Evolutionary conservation across 1,140 invertebrate genomes (phyloP).

Genomic region (Drosophila ananassae): DNA sequence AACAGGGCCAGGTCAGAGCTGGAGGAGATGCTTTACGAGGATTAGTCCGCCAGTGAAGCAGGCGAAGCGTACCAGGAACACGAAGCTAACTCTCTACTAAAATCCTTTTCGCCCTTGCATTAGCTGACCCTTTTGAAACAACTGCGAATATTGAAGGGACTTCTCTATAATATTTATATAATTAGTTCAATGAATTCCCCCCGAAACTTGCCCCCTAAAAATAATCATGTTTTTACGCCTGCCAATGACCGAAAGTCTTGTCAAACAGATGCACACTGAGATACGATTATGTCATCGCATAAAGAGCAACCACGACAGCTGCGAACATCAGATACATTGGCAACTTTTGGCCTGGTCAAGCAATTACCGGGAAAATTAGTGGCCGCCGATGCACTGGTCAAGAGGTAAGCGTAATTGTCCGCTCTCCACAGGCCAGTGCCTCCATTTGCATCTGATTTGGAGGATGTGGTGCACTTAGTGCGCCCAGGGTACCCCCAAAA

Average conservation of each 20-base stretch:
- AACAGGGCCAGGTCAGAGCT: constrained; percentile 27
- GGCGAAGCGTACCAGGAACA: constrained; percentile 62
- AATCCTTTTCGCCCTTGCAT: background rate
- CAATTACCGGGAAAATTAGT: constrained; percentile 57
- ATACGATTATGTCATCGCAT: constrained; percentile 48
- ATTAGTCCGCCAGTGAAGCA: constrained; percentile 42
- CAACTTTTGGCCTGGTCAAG: constrained; percentile 24
- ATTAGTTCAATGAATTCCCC: too few species aligned
- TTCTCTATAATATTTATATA: too few species aligned
- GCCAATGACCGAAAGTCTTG: constrained; percentile 46
- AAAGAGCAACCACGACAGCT: constrained; percentile 15
- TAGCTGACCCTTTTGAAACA: too few species aligned
- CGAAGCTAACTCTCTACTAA: constrained; percentile 4
- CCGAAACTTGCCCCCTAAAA: too few species aligned
- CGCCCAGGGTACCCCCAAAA: constrained; percentile 18
- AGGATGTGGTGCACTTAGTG: constrained; percentile 55
- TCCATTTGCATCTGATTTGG: constrained; percentile 35
- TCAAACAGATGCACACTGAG: constrained; percentile 22
- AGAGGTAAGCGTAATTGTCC: constrained; percentile 46
- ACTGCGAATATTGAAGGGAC: background rate
- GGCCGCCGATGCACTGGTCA: constrained; percentile 22
- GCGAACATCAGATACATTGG: constrained; percentile 19
- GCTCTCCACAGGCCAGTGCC: constrained; percentile 15
- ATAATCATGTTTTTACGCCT: background rate
- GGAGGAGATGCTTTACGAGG: constrained; percentile 48